Evolutionary conservation across 2,888 invertebrate species (phyloP), one percentile per base, ranked within the genome.

Genomic region (Heliconius hortense): DNA sequence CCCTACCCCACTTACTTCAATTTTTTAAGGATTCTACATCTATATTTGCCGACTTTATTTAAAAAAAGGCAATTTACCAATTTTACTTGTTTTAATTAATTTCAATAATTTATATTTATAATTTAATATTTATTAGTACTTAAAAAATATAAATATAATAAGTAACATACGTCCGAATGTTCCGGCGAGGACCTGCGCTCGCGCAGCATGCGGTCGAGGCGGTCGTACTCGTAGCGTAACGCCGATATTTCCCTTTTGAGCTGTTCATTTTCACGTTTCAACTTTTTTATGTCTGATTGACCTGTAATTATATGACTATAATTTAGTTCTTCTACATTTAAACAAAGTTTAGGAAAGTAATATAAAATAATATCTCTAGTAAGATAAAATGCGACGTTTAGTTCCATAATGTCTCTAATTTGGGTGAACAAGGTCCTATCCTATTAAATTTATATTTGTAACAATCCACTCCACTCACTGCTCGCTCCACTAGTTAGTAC

Each of bases 241-340:
- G 96, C 96, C 94, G 97, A 98, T 86, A 98, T 97, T 91, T 98
- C 98, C 31, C 97, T 94, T 83, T 97, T 96, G 75, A 98, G 93
- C 88, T 97, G 97, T 82, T 98, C 98, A 94, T 98, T 98, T 87
- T 98, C 98, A 64, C 97, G 94, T 79, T 97, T 96, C 84, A 98
- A 88, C 87, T 98, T 98, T 90, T 98, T 97, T 83, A 98, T 97
- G 87, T 98, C 98, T 81, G 96, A 96, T 88, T 98, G 98, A 81
- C 98, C 97, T 97, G 91, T 28, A 91, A 88, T 76, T 48, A 43
- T 24, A 60, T 59, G 8, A n/a, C 31, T 21, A 21, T 18, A n/a
- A 63, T 4, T 10, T 13, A 13, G 13, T 48, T 48, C 0, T 43
- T 43, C 18, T 43, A 43, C 0, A 48, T 48, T 48, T 48, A 18